A percentile compares a stretch with the other conserved stretches of the same genome.
phyloP scores from a whole-genome alignment of 2,888 invertebrate species.

The Bembecia ichneumoniformis region DNA sequence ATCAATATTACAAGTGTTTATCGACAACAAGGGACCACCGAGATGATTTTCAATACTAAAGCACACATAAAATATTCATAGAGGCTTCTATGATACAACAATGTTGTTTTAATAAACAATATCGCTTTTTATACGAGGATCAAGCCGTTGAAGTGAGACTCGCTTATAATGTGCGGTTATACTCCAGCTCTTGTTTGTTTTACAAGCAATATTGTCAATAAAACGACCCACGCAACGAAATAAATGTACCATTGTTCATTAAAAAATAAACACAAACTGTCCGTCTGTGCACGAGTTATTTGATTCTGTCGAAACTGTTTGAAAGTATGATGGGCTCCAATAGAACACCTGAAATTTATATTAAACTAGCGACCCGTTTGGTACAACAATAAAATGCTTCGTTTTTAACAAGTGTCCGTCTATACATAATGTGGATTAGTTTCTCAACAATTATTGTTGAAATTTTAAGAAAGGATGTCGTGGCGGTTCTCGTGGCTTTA shows the following conservation, averaged over 20 bases:
- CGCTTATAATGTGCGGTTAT: constrained; percentile 4
- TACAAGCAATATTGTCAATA: constrained; percentile 22
- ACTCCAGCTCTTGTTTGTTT: constrained; percentile 15
- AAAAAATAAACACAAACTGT: not conserved
- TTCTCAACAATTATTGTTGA: too few relatives aligned
- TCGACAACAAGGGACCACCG: constrained; percentile 45
- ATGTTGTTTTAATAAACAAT: constrained; percentile 45
- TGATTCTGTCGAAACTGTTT: too few relatives aligned
- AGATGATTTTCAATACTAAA: constrained; percentile 15
- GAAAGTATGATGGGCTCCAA: too few relatives aligned
- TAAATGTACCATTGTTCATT: constrained; percentile 16
- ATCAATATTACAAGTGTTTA: constrained; percentile 30
- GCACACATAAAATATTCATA: constrained; percentile 19
- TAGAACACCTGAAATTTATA: too few relatives aligned
- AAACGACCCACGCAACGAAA: constrained; percentile 16
- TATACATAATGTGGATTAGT: too few relatives aligned
- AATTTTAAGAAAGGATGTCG: too few relatives aligned
- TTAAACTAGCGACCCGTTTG: too few relatives aligned
- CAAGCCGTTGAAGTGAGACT: constrained; percentile 23
- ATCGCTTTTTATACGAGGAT: constrained; percentile 35
- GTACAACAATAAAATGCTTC: too few relatives aligned
- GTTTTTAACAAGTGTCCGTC: too few relatives aligned
- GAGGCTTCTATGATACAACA: constrained; percentile 31
- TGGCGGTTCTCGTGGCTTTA: too few relatives aligned
- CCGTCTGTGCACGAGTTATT: not conserved